Conservation (phyloP, 2,113 vertebrate genomes). For the Gambusia holbrooki region DNA sequence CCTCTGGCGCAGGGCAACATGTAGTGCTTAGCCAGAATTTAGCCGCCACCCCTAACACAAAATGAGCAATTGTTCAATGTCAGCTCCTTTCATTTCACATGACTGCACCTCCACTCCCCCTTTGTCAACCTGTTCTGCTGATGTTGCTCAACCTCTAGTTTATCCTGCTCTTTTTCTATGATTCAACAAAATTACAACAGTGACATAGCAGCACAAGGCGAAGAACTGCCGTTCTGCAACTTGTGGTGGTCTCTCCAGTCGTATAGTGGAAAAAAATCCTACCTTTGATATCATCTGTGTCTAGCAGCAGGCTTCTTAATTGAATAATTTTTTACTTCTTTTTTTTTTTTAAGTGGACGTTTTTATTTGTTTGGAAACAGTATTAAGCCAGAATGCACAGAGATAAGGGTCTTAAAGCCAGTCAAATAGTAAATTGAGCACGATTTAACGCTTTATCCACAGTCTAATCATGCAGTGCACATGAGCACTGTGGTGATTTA, state of each 20-base stretch:
- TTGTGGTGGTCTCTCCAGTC: conserved; percentile 1
- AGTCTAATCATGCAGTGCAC: conserved; percentile 65
- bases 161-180: conserved; percentile 44
- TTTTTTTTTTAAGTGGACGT: conserved; percentile 8
- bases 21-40: conserved; percentile 23
- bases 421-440: conserved; percentile 62
- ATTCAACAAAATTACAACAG: conserved; percentile 54
- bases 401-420: conserved; percentile 35
- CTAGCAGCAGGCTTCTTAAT: neutral
- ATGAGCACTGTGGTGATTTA: conserved; percentile 49
- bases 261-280: conserved; percentile 4
- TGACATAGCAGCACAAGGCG: conserved; percentile 6
- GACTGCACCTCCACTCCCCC: neutral
- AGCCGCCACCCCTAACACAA: conserved; percentile 32
- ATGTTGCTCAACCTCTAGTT: conserved; percentile 57
- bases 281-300: neutral
- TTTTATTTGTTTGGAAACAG: conserved; percentile 27
- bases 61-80: conserved; percentile 61
- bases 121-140: conserved; percentile 34
- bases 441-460: conserved; percentile 63
- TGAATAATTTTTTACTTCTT: neutral
- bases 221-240: conserved; percentile 4
- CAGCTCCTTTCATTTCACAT: conserved; percentile 48
- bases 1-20: neutral
- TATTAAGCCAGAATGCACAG: conserved; percentile 32